Evolutionary conservation across 2,888 invertebrate genomes (phyloP), one percentile per base, ranked within the genome.

Genomic region (Siphonodentalium dalli): DNA sequence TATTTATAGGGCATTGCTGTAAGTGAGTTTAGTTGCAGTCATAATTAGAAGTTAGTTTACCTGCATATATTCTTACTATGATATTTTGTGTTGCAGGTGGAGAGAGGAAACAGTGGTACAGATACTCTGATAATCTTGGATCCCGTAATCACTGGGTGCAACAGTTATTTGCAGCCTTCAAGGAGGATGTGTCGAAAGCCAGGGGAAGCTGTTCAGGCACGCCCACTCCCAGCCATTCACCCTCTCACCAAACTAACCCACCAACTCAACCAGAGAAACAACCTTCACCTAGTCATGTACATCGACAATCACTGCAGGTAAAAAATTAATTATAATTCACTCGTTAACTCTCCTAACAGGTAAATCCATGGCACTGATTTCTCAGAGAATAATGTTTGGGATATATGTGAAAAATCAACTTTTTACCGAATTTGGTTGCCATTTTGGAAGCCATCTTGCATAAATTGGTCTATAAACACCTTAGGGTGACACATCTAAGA

Each of bases 101-200:
- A 28, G 91, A 92, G 79, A 85, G 96, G 54, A 87, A 89, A 64
- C 91, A 93, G 80, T 97, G 97, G 97, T 87, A 92, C 33, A 89
- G 90, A 58, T 90, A 89, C 72, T 86, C 87, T 75, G 92, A 94
- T 81, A 75, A 75, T 66, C 65, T 78, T 65, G 2, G 92, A 90
- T 71, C 88, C 87, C 60, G 78, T 6, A 75, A 78, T 24, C 87
- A 91, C 62, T 96, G 96, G 95, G 85, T 94, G 28, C 89, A 90
- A 52, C 90, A 93, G 77, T 88, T 94, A 0, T 85, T 94, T 44
- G 87, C 87, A 56, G 84, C 88, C 27, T 95, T 95, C 82, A 88
- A 90, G 65, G 86, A 91, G 61, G 90, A 91, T 75, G 84, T 90
- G 13, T 85, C 90, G 7, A 68, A 66, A 58, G 61, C 72, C 21